Conservation (phyloP, 2,113 vertebrate species). For the Anthoscopus minutus region DNA sequence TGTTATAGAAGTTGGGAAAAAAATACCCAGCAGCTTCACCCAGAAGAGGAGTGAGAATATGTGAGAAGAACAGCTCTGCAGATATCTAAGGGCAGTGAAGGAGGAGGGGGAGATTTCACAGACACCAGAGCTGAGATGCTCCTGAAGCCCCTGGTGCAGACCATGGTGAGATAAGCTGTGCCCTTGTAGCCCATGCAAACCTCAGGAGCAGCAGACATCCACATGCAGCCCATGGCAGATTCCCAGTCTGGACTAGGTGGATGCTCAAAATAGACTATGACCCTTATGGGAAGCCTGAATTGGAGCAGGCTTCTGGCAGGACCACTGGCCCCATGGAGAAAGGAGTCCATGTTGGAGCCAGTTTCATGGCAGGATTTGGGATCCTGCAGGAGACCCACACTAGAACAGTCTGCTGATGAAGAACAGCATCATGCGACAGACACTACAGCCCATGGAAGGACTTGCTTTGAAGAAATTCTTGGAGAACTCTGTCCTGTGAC, state of each 20-base stretch:
- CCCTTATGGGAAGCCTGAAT: not conserved
- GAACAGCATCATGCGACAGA: not conserved
- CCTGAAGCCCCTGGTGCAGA: no score
- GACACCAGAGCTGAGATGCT: not conserved
- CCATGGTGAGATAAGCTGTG: not conserved
- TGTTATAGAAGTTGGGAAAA: not conserved
- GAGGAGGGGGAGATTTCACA: not conserved
- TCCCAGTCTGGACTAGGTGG: not conserved
- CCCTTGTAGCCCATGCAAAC: not conserved
- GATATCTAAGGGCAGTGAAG: not conserved
- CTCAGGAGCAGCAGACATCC: not conserved
- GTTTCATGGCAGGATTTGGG: not conserved
- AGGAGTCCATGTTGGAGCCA: accelerated
- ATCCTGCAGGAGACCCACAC: no score
- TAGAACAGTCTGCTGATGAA: not conserved
- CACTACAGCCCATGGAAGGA: not conserved
- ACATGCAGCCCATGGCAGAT: not conserved
- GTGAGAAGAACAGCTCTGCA: not conserved
- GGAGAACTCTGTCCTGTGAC: not conserved
- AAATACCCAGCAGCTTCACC: not conserved
- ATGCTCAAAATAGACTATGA: not conserved
- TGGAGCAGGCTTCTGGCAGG: not conserved
- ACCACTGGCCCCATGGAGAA: not conserved
- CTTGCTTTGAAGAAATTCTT: accelerated
- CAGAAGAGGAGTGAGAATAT: not conserved